Evolutionary conservation across 1,140 invertebrate genomes (phyloP).

Genomic region (Cyclargus thomasi): DNA sequence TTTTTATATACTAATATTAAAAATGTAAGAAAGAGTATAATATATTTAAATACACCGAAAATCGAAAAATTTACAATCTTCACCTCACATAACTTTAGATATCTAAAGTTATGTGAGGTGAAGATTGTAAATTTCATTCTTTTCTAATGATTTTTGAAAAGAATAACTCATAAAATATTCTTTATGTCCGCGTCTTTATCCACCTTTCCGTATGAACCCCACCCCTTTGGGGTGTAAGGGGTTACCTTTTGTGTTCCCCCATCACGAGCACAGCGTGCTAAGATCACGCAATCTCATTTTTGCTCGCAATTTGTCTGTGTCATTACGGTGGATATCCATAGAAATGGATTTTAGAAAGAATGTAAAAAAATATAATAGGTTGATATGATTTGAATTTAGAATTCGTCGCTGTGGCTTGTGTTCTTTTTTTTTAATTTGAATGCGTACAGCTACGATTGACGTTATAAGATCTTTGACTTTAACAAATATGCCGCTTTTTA

Average conservation of each 20-base stretch:
- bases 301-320: slow-evolving; percentile 43
- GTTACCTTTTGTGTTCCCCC: slow-evolving; percentile 41
- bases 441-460: too few species aligned
- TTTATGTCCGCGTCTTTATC: not conserved
- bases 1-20: too few species aligned
- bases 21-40: too few species aligned
- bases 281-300: slow-evolving; percentile 42
- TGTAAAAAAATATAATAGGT: not conserved
- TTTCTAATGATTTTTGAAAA: not conserved
- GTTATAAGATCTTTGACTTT: too few species aligned
- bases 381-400: not conserved
- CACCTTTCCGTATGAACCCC: slow-evolving; percentile 18
- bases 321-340: slow-evolving; percentile 27
- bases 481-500: too few species aligned
- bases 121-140: too few species aligned
- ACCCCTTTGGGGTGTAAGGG: slow-evolving; percentile 34
- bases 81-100: too few species aligned
- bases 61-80: too few species aligned
- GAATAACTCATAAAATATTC: not conserved
- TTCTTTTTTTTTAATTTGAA: too few species aligned
- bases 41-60: too few species aligned
- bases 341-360: slow-evolving; percentile 21
- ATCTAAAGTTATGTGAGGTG: too few species aligned
- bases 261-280: slow-evolving; percentile 40
- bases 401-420: too few species aligned